Base-by-base conservation (phyloP, 2,113 vertebrate species). In the Cinclus cinclus region DNA sequence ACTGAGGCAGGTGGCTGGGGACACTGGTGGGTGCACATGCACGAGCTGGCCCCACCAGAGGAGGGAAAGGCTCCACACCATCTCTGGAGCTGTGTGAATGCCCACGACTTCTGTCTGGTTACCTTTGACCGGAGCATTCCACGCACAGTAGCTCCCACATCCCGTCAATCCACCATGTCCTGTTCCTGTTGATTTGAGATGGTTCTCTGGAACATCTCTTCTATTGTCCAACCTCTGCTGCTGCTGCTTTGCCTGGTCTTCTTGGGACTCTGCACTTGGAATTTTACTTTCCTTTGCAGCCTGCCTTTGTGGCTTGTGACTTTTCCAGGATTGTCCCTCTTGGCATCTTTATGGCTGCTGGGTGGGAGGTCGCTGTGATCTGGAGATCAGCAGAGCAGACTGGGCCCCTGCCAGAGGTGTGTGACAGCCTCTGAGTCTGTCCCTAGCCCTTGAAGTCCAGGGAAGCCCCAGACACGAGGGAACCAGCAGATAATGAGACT, bases 131-230 rank as follows among this genome's bases (percentile, higher is more conserved):
- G 0, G 19, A 60, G 46, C 76, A 35, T 50, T 65, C 39, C 30
- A 0, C 2, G 17, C 30, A 28, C 73, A 81, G 59, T 68, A 78
- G 31, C 22, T 46, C 56, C n/a, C 7, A 0, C 4, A 16, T 89
- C 56, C 91, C 0, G 0, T 47, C 47, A n/a, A 22, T n/a, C 31
- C 19, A 0, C 37, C 2, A 2, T 3, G 4, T 55, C n/a, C 81
- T 0, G 0, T 28, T 49, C 65, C 58, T 35, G 15, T 27, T 47
- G 63, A 31, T 60, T 60, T 68, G 69, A 44, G 39, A 6, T 2
- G 4, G 9, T 50, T 78, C 69, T 71, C 28, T 21, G 9, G 39
- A 13, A 27, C 2, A 1, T 14, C 42, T 44, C 12, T 35, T 11
- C 50, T 71, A 24, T 18, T 15, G 4, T 37, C 46, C 60, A 73